Conservation (phyloP, 2,113 vertebrate species). For the Boleophthalmus pectinirostris region DNA sequence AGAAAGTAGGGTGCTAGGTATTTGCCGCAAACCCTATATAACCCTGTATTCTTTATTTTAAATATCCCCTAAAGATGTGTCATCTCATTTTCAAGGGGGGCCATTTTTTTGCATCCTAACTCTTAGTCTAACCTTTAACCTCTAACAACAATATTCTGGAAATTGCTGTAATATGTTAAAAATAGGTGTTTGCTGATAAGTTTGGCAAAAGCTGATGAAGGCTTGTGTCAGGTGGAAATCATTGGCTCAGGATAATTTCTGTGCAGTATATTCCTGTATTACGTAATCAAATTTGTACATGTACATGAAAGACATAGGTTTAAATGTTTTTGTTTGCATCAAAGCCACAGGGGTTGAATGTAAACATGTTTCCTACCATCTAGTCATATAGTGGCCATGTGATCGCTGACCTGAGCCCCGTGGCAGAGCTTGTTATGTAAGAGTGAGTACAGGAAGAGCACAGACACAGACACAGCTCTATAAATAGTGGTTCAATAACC, state of each 20-base stretch:
- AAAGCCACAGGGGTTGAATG: background rate
- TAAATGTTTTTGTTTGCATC: background rate
- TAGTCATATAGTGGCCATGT: background rate
- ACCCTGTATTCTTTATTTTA: too few species aligned
- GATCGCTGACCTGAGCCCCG: conserved; percentile 8
- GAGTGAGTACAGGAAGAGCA: background rate
- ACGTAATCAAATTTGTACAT: background rate
- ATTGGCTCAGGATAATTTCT: too few species aligned
- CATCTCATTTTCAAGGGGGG: too few species aligned
- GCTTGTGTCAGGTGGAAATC: too few species aligned
- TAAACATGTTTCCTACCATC: background rate
- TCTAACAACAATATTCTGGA: too few species aligned
- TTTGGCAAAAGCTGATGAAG: too few species aligned
- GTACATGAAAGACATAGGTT: background rate
- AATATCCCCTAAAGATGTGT: too few species aligned
- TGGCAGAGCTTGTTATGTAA: conserved; percentile 33
- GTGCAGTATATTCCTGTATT: background rate
- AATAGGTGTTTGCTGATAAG: too few species aligned
- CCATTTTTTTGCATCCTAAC: too few species aligned
- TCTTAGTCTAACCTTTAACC: too few species aligned
- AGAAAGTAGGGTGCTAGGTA: background rate
- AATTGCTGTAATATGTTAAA: too few species aligned
- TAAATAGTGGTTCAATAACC: conserved; percentile 40
- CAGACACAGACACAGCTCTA: conserved; percentile 32
- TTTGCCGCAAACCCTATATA: too few species aligned